These are phyloP conservation scores for Artemia sp. DNA, from an alignment of 2,888 invertebrate genomes.

Conservation along the genomic window DNA sequence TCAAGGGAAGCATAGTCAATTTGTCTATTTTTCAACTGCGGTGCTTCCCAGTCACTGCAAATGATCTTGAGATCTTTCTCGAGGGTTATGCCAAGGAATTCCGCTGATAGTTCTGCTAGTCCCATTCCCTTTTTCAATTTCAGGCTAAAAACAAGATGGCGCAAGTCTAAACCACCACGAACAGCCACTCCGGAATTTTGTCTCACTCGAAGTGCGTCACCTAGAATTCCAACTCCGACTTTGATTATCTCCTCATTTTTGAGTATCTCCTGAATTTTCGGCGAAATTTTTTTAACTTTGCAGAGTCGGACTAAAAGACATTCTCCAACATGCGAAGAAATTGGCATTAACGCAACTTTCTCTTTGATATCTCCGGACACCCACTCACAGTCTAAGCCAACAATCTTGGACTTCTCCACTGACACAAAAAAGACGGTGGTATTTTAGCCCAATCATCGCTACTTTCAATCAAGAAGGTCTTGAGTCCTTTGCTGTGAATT, in stretches of 20 bases:
- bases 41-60: slow-evolving; percentile 31
- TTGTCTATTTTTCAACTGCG: slow-evolving; percentile 53
- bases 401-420: slow-evolving; percentile 30
- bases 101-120: slow-evolving; percentile 39
- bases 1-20: slow-evolving; percentile 33
- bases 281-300: slow-evolving; percentile 42
- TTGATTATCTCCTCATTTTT: slow-evolving; percentile 48
- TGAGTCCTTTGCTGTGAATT: too few relatives aligned
- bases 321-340: slow-evolving; percentile 49
- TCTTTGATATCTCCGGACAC: slow-evolving; percentile 34
- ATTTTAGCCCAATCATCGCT: too few relatives aligned
- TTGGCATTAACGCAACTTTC: slow-evolving; percentile 51
- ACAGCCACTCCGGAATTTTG: slow-evolving; percentile 46
- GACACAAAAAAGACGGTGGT: too few relatives aligned
- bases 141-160: slow-evolving; percentile 41
- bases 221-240: slow-evolving; percentile 52
- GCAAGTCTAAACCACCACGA: slow-evolving; percentile 44
- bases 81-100: slow-evolving; percentile 42
- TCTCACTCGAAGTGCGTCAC: slow-evolving; percentile 45
- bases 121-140: slow-evolving; percentile 20
- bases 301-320: slow-evolving; percentile 51
- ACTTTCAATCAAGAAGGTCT: too few relatives aligned
- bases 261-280: slow-evolving; percentile 40
- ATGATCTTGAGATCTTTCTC: slow-evolving; percentile 50
- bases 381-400: slow-evolving; percentile 73